Evolutionary conservation across 2,797 vertebrate species (phyloP).

Genomic region (Parauchenoglanis ngamensis): DNA sequence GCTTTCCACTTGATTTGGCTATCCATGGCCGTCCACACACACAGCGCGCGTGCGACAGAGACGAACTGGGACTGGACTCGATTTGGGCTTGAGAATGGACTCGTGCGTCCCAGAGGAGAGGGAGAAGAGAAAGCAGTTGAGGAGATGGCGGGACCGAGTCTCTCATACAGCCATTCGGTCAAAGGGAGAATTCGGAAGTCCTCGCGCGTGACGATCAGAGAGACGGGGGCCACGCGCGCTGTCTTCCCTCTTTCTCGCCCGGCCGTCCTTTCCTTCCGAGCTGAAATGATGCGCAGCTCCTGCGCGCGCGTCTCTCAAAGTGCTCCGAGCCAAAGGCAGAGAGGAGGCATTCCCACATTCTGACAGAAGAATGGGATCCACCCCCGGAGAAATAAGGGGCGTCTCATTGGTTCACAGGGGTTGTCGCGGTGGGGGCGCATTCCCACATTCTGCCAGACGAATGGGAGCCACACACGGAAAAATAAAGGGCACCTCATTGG

Average conservation of each 20-base stretch:
- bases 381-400: conserved; percentile 48
- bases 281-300: conserved; percentile 72
- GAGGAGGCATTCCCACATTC: conserved; percentile 54
- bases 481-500: conserved; percentile 7
- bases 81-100: conserved; percentile 53
- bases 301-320: conserved; percentile 68
- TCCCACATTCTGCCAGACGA: conserved; percentile 18
- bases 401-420: conserved; percentile 65
- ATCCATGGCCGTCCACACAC: conserved; percentile 80
- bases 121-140: conserved; percentile 65
- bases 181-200: background rate
- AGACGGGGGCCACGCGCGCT: conserved; percentile 30
- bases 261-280: conserved; percentile 68
- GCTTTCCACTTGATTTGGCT: conserved; percentile 85
- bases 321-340: conserved; percentile 65
- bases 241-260: conserved; percentile 64
- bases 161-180: conserved; percentile 79
- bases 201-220: background rate
- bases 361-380: conserved; percentile 63
- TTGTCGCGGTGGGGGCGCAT: conserved; percentile 56
- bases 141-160: conserved; percentile 55
- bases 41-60: conserved; percentile 62
- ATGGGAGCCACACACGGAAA: conserved; percentile 19
- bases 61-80: background rate
- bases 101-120: conserved; percentile 62